phyloP scores from a whole-genome alignment of 2,113 vertebrate genomes.

The Hyperoodon ampullatus region DNA sequence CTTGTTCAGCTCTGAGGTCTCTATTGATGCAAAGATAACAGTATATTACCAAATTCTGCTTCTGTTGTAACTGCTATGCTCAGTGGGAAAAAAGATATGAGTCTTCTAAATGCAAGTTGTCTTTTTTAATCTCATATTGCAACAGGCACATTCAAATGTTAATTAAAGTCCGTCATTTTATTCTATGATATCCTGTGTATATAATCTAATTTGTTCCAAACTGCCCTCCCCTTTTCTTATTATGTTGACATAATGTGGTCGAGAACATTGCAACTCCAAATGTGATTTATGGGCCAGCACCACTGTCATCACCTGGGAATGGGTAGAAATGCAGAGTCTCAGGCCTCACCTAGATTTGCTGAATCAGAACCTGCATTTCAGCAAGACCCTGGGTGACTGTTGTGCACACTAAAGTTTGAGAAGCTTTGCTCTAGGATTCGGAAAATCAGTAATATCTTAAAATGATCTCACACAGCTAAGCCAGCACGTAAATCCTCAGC shows the following conservation, averaged over 20 bases:
- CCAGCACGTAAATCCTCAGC: not conserved
- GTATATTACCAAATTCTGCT: not conserved
- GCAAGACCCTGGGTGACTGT: not conserved
- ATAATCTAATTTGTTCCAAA: not conserved
- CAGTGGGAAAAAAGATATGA: rapidly evolving
- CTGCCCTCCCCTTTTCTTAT: not conserved
- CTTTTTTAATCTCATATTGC: not conserved
- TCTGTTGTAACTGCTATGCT: not conserved
- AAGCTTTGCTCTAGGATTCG: not conserved
- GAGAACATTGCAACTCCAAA: not conserved
- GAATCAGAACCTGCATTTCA: not conserved
- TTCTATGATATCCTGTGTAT: not conserved
- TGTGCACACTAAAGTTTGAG: not conserved
- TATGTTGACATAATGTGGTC: not conserved
- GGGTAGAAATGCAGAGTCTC: not conserved
- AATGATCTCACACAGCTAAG: not conserved
- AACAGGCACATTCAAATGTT: not conserved
- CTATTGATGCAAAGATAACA: not conserved
- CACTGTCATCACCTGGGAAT: not conserved
- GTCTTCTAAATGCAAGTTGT: not conserved
- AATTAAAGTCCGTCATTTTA: not conserved
- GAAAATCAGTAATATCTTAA: not conserved
- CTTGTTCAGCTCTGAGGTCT: not conserved
- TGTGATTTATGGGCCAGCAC: not conserved
- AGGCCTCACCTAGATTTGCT: not conserved